phyloP scores from a whole-genome alignment of 2,113 vertebrate genomes.

The Strix aluco region DNA sequence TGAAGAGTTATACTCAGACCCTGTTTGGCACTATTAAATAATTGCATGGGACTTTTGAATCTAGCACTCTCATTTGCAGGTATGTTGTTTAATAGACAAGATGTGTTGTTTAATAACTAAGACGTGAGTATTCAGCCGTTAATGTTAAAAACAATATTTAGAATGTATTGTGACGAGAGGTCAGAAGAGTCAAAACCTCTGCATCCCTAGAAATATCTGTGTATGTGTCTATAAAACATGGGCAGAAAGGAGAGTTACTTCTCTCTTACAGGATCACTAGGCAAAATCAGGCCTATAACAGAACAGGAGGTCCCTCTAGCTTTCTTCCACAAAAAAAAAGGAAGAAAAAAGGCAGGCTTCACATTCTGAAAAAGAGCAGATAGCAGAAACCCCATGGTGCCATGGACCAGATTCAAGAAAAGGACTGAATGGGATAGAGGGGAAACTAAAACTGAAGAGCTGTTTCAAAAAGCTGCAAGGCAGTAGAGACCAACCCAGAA shows the following conservation, averaged over 20 bases:
- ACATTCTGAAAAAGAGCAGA: not conserved
- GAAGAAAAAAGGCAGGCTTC: not conserved
- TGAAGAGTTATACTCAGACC: not conserved
- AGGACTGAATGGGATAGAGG: not conserved
- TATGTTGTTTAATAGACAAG: not conserved
- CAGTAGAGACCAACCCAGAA: not conserved
- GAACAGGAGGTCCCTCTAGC: not conserved
- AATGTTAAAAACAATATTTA: not conserved
- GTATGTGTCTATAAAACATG: not conserved
- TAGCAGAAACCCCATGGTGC: not conserved
- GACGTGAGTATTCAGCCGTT: not conserved
- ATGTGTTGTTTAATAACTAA: not conserved
- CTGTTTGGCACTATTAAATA: not conserved
- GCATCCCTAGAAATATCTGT: not conserved
- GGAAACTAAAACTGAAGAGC: not conserved
- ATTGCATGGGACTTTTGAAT: not conserved
- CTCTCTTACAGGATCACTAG: not conserved
- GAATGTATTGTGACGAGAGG: not conserved
- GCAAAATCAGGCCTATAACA: not conserved
- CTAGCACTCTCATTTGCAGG: not conserved
- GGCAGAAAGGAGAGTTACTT: not conserved
- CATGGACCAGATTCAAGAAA: not conserved
- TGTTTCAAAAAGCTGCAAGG: not conserved
- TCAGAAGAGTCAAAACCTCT: not conserved
- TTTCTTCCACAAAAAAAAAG: not conserved